phyloP scores from a whole-genome alignment of 2,113 vertebrate genomes.

The Ciconia boyciana region DNA sequence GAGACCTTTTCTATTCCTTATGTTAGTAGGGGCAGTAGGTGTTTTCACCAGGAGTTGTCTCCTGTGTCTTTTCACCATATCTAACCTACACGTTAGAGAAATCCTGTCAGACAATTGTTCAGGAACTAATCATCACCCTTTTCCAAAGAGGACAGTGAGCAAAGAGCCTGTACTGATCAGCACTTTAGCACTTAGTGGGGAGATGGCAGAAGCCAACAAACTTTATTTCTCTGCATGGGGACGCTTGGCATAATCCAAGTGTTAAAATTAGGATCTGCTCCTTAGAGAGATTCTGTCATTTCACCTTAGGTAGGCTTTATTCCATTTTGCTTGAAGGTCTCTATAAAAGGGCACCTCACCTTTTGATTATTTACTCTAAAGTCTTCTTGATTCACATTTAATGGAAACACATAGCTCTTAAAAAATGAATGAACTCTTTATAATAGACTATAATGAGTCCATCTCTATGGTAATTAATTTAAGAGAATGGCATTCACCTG shows the following conservation, averaged over 20 bases:
- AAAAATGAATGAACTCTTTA: not conserved
- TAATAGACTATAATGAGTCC: not conserved
- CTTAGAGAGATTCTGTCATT: not conserved
- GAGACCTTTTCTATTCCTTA: not conserved
- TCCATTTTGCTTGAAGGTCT: not conserved
- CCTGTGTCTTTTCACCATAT: not conserved
- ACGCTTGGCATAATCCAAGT: not conserved
- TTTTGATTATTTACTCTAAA: conserved; percentile 30
- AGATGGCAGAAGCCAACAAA: not conserved
- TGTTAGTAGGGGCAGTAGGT: not conserved
- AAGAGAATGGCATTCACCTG: not conserved
- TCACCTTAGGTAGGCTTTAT: not conserved
- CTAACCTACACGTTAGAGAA: not conserved
- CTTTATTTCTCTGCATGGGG: not conserved
- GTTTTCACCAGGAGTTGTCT: not conserved
- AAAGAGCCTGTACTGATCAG: not conserved
- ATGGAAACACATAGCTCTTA: not conserved
- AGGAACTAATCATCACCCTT: not conserved
- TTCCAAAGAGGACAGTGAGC: not conserved
- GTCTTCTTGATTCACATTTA: not conserved
- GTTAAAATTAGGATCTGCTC: not conserved
- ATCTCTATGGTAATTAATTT: conserved; percentile 14
- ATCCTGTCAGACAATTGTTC: not conserved
- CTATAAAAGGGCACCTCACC: not conserved
- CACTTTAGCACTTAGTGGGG: not conserved